phyloP scores from a whole-genome alignment of 2,888 invertebrate species.

The Orchestes rusci region DNA sequence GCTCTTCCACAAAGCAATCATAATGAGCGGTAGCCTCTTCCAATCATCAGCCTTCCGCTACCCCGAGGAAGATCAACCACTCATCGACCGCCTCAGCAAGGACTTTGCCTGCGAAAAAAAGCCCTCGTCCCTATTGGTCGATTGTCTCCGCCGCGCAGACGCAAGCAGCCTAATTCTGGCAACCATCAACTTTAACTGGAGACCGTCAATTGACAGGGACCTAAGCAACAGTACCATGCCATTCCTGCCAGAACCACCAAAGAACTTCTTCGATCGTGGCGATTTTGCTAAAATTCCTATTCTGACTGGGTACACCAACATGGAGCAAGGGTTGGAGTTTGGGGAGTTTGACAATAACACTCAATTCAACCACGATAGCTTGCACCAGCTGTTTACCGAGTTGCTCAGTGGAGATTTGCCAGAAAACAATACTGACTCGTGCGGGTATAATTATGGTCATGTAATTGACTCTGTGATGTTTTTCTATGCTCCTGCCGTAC shows the following conservation, averaged over 20 bases:
- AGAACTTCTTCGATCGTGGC: constrained; percentile 53
- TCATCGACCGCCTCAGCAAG: constrained; percentile 57
- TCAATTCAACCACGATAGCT: constrained; percentile 52
- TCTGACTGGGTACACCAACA: constrained; percentile 65
- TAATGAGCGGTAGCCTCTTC: constrained; percentile 65
- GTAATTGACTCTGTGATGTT: constrained; percentile 68
- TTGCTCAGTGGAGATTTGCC: constrained; percentile 56
- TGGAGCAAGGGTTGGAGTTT: constrained; percentile 66
- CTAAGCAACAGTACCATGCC: constrained; percentile 58
- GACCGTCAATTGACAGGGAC: constrained; percentile 67
- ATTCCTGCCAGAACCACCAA: constrained; percentile 63
- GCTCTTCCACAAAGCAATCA: constrained; percentile 66
- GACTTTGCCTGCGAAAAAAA: constrained; percentile 62
- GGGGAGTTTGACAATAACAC: constrained; percentile 53
- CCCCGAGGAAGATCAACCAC: constrained; percentile 53
- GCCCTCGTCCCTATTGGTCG: constrained; percentile 59
- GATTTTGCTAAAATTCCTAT: constrained; percentile 62
- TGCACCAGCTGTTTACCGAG: constrained; percentile 52
- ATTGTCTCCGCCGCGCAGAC: constrained; percentile 60
- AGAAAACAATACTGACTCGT: constrained; percentile 46
- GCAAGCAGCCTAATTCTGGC: constrained; percentile 55
- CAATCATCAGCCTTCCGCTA: constrained; percentile 53
- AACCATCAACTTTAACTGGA: constrained; percentile 53
- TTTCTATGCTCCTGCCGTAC: constrained; percentile 65
- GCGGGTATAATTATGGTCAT: constrained; percentile 54